Evolutionary conservation across 2,888 invertebrate genomes (phyloP).

Genomic region (Erynnis tages): DNA sequence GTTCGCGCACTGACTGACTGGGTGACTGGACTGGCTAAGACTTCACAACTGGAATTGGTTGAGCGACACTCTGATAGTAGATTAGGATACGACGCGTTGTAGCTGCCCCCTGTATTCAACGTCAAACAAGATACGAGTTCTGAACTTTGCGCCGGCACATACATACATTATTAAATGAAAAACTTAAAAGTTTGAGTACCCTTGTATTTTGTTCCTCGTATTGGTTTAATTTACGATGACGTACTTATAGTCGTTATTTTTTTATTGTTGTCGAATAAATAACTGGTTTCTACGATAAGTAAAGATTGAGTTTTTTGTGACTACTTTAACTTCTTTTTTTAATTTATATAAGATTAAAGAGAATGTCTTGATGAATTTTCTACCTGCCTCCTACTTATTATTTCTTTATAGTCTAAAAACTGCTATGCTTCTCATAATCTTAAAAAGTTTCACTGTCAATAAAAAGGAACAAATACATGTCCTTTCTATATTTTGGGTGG

Average conservation of each 20-base stretch:
- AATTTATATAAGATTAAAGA: too few relatives aligned
- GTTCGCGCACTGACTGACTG: slow-evolving; percentile 53
- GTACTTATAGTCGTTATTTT: not conserved
- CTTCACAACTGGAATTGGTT: too few relatives aligned
- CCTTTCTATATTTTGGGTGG: too few relatives aligned
- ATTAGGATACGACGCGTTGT: not conserved
- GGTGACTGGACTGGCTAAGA: slow-evolving; percentile 19
- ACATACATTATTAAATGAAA: not conserved
- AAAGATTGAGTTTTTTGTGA: not conserved
- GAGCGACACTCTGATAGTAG: too few relatives aligned
- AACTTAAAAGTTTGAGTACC: not conserved
- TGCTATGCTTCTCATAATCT: too few relatives aligned
- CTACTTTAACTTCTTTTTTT: too few relatives aligned
- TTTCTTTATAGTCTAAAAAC: too few relatives aligned
- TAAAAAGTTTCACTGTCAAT: too few relatives aligned
- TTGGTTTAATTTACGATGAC: not conserved
- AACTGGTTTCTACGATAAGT: not conserved
- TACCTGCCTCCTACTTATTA: too few relatives aligned
- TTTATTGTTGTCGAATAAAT: not conserved
- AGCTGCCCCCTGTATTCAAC: slow-evolving; percentile 25
- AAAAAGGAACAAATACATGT: too few relatives aligned
- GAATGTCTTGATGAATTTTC: too few relatives aligned
- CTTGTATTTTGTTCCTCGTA: too few relatives aligned
- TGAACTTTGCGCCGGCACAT: slow-evolving; percentile 49
- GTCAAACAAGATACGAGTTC: slow-evolving; percentile 33